Conservation (phyloP, 1,140 invertebrate species). For the Aphelinus atriplicis region DNA sequence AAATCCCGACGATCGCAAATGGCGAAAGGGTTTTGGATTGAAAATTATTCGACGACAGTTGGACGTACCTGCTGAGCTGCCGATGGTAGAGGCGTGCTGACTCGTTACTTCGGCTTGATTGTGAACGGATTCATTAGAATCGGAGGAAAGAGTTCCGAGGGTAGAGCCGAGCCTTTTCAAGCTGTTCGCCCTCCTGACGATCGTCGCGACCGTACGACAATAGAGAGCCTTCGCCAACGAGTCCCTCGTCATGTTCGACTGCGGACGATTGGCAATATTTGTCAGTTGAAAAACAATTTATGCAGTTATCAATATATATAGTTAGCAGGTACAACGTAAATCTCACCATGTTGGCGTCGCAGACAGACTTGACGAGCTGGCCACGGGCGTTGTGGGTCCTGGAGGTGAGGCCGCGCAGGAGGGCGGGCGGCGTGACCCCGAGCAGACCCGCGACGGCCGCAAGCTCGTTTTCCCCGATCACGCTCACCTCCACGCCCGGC, state of each 20-base stretch:
- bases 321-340: no score
- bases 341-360: slow-evolving; percentile 81
- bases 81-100: slow-evolving; percentile 87
- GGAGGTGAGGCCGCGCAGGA: slow-evolving; percentile 85
- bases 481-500: slow-evolving; percentile 75
- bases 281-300: not conserved
- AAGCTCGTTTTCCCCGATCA: slow-evolving; percentile 81
- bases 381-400: slow-evolving; percentile 85
- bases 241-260: slow-evolving; percentile 87
- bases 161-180: slow-evolving; percentile 88
- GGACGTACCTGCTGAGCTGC: slow-evolving; percentile 70
- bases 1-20: no score
- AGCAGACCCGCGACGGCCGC: slow-evolving; percentile 86
- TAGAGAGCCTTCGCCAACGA: slow-evolving; percentile 92
- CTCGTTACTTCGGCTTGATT: slow-evolving; percentile 86
- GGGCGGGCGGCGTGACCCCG: slow-evolving; percentile 79
- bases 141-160: slow-evolving; percentile 87
- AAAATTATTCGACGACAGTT: not conserved
- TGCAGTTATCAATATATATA: slow-evolving; percentile 23
- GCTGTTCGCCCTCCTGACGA: slow-evolving; percentile 91
- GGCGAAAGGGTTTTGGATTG: no score
- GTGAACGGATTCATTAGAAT: slow-evolving; percentile 91
- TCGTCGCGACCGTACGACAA: slow-evolving; percentile 93
- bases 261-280: slow-evolving; percentile 25
- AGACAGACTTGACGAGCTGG: slow-evolving; percentile 84